Percentiles rank a stretch among this genome's conserved stretches.
Conservation (phyloP, 2,888 invertebrate species). For the Acrocyrtus sp. region DNA sequence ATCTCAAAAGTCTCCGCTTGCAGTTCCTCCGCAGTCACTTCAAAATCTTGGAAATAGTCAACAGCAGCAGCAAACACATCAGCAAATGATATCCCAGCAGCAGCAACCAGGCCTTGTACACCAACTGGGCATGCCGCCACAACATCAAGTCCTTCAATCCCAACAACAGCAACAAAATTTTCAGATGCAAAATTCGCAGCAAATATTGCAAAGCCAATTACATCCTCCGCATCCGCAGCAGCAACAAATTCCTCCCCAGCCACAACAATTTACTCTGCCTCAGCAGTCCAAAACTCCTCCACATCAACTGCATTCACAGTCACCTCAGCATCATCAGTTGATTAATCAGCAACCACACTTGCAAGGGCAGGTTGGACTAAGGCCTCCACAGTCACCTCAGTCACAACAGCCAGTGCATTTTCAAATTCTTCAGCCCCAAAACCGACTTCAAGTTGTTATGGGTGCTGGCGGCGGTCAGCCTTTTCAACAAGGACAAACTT, state of each 20-base stretch:
- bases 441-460: conserved; percentile 44
- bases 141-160: conserved; percentile 16
- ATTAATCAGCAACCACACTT: conserved; percentile 27
- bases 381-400: conserved; percentile 34
- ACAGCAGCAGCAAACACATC: conserved; percentile 21
- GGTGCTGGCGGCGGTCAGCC: conserved; percentile 24
- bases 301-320: conserved; percentile 30
- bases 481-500: conserved; percentile 35
- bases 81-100: conserved; percentile 17
- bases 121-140: too few relatives aligned
- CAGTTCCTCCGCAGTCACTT: conserved; percentile 17
- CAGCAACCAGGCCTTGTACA: conserved; percentile 7
- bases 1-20: conserved; percentile 36
- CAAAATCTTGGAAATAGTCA: conserved; percentile 10
- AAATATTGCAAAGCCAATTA: too few relatives aligned
- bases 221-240: conserved; percentile 21
- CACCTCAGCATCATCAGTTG: conserved; percentile 36
- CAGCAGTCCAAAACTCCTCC: conserved; percentile 34
- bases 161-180: conserved; percentile 35
- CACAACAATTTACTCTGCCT: conserved; percentile 29
- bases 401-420: conserved; percentile 38
- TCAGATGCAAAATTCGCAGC: conserved; percentile 26
- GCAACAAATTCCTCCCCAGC: conserved; percentile 34
- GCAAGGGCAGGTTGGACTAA: conserved; percentile 17
- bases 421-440: conserved; percentile 37